A percentile compares a stretch with the other conserved stretches of the same genome.
These are phyloP conservation scores for Calameuta pallipes DNA, from an alignment of 2,888 invertebrate genomes.

Conservation along the genomic window DNA sequence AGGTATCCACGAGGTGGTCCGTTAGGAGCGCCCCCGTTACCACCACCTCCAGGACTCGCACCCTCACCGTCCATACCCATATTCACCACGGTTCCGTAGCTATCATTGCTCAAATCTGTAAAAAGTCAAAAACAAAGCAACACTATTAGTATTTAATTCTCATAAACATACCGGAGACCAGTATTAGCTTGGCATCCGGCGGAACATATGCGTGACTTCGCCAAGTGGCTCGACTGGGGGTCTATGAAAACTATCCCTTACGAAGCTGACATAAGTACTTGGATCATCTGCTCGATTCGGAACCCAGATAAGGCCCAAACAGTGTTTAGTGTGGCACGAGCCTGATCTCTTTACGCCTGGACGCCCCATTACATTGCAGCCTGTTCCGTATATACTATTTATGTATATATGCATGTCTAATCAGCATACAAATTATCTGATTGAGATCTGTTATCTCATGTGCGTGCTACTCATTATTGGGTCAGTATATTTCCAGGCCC, in stretches of 20 bases:
- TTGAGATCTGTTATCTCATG: background rate
- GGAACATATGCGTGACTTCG: background rate
- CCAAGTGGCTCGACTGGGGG: background rate
- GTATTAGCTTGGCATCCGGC: background rate
- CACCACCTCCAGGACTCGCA: conserved; percentile 77
- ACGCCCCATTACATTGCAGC: background rate
- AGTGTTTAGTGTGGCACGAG: background rate
- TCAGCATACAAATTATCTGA: background rate
- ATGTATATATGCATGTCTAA: background rate
- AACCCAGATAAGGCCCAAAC: background rate
- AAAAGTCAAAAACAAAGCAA: conserved; percentile 31
- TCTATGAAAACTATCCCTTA: background rate
- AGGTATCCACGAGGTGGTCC: conserved; percentile 71
- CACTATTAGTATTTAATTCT: conserved; percentile 3
- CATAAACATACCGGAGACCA: background rate
- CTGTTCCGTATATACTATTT: background rate
- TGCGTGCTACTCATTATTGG: background rate
- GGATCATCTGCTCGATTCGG: background rate
- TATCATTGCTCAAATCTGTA: conserved; percentile 88
- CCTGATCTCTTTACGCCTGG: background rate
- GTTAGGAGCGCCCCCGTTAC: conserved; percentile 63
- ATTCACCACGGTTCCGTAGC: conserved; percentile 86
- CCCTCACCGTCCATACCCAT: conserved; percentile 85
- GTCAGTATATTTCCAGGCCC: background rate
- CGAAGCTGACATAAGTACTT: background rate